Conservation (phyloP, 1,140 invertebrate species). For the Dendroctonus valens region DNA sequence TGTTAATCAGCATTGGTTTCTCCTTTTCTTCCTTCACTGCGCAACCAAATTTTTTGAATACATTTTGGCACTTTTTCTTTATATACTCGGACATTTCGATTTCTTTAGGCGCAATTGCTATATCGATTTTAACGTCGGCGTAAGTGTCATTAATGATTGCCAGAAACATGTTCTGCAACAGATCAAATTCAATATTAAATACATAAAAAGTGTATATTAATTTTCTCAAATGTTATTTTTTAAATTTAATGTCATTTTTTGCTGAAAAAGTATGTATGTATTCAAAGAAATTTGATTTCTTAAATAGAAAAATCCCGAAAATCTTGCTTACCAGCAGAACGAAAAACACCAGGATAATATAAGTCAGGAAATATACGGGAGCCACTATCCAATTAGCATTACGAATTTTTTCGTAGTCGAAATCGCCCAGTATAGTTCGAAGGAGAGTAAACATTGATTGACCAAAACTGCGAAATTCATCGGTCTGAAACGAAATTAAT, state of each 20-base stretch:
- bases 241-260: too few relatives aligned
- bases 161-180: conserved; percentile 74
- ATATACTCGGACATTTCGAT: conserved; percentile 60
- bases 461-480: conserved; percentile 63
- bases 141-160: conserved; percentile 83
- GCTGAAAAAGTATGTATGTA: too few relatives aligned
- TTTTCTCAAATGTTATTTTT: not conserved
- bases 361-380: conserved; percentile 77
- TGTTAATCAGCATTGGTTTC: conserved; percentile 54
- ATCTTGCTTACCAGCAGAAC: conserved; percentile 68
- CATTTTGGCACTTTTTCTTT: conserved; percentile 53
- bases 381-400: conserved; percentile 70
- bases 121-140: conserved; percentile 69
- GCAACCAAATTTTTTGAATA: conserved; percentile 51
- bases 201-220: not conserved
- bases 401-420: conserved; percentile 73
- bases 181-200: not conserved
- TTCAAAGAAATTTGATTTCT: too few relatives aligned
- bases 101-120: conserved; percentile 63
- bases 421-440: conserved; percentile 75
- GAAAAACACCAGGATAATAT: conserved; percentile 81
- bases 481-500: conserved; percentile 46
- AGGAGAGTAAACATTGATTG: conserved; percentile 69
- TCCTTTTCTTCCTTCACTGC: conserved; percentile 40
- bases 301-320: too few relatives aligned